A percentile compares a stretch with the other conserved stretches of the same genome.
phyloP scores from a whole-genome alignment of 2,888 invertebrate species.

The Halictus ligatus region DNA sequence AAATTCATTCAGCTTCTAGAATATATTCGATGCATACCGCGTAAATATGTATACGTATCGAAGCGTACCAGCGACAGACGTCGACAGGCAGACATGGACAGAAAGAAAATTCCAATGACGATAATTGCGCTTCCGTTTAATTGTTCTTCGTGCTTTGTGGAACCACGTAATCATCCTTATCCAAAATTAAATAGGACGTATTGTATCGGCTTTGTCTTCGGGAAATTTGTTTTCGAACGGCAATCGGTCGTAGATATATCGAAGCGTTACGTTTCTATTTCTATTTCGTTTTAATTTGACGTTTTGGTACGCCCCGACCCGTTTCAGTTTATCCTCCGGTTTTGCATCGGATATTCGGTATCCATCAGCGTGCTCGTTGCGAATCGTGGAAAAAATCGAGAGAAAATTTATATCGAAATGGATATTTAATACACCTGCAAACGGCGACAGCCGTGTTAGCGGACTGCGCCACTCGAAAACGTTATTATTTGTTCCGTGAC shows the following conservation, averaged over 20 bases:
- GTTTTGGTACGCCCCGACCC: not conserved
- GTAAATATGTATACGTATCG: not conserved
- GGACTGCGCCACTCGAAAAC: not conserved
- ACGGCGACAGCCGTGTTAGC: not conserved
- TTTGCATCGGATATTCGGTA: not conserved
- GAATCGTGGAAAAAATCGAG: not conserved
- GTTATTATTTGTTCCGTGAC: slow-evolving; percentile 2
- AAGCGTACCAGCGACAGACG: not conserved
- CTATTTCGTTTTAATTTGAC: slow-evolving; percentile 12
- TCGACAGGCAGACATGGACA: too few species aligned
- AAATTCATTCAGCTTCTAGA: slow-evolving; percentile 44
- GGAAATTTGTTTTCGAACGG: not conserved
- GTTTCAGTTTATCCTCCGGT: not conserved
- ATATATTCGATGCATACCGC: not conserved
- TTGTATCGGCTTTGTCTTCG: not conserved
- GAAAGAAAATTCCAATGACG: not conserved
- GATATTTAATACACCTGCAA: not conserved
- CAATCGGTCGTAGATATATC: not conserved
- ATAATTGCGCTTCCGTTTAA: not conserved
- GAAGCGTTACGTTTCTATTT: not conserved
- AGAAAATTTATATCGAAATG: not conserved
- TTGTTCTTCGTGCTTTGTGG: too few species aligned
- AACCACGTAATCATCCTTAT: too few species aligned
- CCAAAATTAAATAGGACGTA: not conserved
- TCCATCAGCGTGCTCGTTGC: not conserved